phyloP scores from a whole-genome alignment of 2,113 vertebrate species.

The Aptenodytes forsteri region DNA sequence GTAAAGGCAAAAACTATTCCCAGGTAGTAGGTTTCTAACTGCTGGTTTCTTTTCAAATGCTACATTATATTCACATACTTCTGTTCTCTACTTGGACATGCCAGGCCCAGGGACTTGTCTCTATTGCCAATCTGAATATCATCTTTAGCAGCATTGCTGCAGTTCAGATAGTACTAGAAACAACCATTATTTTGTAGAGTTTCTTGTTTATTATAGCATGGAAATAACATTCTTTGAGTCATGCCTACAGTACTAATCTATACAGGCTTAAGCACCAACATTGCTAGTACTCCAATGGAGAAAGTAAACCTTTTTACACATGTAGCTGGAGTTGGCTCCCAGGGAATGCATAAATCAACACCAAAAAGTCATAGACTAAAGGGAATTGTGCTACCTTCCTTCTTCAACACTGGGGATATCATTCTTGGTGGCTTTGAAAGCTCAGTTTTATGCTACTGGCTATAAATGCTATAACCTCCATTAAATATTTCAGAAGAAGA shows the following conservation, averaged over 20 bases:
- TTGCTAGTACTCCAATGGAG: background rate
- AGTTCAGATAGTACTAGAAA: background rate
- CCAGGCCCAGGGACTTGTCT: background rate
- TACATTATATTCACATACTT: background rate
- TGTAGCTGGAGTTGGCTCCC: background rate
- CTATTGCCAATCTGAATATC: background rate
- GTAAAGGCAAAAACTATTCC: background rate
- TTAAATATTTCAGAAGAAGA: background rate
- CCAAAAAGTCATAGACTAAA: background rate
- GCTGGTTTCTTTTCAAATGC: background rate
- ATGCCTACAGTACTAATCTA: background rate
- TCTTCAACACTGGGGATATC: background rate
- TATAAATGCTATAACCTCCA: background rate
- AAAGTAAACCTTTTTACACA: background rate
- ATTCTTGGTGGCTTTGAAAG: conserved; percentile 1
- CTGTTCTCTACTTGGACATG: background rate
- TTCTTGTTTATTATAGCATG: background rate
- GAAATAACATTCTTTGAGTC: background rate
- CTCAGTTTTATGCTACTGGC: background rate
- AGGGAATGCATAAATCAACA: background rate
- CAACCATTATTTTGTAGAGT: background rate
- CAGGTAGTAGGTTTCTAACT: background rate
- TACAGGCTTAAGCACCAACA: background rate
- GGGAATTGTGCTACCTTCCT: background rate
- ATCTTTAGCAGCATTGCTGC: background rate